Conservation (phyloP, 2,113 vertebrate species). For the Aspiorhynchus laticeps region DNA sequence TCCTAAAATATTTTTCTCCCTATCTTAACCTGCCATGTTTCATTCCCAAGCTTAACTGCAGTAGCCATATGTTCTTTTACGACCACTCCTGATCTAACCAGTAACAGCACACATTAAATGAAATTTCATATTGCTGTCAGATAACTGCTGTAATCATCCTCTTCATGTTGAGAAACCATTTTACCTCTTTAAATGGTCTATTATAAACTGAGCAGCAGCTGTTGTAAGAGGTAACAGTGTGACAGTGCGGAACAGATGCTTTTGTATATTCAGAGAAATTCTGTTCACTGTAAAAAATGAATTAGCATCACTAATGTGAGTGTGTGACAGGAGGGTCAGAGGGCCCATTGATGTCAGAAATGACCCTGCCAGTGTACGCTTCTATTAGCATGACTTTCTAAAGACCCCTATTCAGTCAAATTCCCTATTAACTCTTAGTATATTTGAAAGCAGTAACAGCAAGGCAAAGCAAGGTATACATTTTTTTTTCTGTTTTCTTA, state of each 20-base stretch:
- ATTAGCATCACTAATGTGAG: slow-evolving; percentile 48
- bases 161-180: slow-evolving; percentile 22
- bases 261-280: slow-evolving; percentile 33
- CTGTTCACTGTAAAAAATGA: slow-evolving; percentile 38
- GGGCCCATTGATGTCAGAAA: slow-evolving; percentile 13
- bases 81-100: not conserved
- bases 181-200: slow-evolving; percentile 16
- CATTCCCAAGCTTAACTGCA: not conserved
- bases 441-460: not conserved
- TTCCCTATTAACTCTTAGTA: not conserved
- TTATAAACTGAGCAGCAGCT: slow-evolving; percentile 2
- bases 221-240: not conserved
- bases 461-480: not conserved
- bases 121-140: not conserved
- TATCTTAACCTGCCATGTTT: not conserved
- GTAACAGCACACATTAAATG: not conserved
- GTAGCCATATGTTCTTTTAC: not conserved
- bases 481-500: not conserved
- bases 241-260: slow-evolving; percentile 52
- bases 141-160: not conserved
- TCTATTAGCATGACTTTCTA: not conserved
- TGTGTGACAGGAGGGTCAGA: slow-evolving; percentile 27
- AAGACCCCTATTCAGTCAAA: not conserved
- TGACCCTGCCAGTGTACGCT: not conserved
- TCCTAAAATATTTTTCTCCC: not conserved